A percentile compares a stretch with the other conserved stretches of the same genome.
Conservation (phyloP, 2,888 invertebrate species). For the Coremacera marginata region DNA sequence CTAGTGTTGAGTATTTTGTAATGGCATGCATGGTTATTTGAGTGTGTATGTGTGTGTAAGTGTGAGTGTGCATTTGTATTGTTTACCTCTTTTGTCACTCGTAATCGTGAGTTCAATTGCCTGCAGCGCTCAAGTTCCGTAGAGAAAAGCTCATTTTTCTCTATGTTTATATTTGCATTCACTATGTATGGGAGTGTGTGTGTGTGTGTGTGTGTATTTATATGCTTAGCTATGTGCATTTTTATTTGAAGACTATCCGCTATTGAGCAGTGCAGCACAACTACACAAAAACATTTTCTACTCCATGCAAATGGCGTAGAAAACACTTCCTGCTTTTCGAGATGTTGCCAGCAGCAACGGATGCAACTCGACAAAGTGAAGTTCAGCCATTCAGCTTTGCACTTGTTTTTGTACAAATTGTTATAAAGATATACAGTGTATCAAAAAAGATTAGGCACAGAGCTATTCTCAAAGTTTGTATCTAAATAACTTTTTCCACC, state of each 20-base stretch:
- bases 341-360: not conserved
- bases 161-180: not conserved
- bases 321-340: constrained; percentile 11
- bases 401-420: no score
- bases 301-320: not conserved
- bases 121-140: constrained; percentile 34
- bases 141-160: not conserved
- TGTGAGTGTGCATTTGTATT: not conserved
- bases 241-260: no score
- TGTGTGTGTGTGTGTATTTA: no score
- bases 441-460: no score
- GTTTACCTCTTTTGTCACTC: constrained; percentile 22
- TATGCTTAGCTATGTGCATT: no score
- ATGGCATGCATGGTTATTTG: not conserved
- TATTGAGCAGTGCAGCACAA: not conserved
- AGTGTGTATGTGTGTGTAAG: not conserved
- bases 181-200: not conserved
- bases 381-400: not conserved
- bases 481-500: no score
- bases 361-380: constrained; percentile 1
- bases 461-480: no score
- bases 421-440: no score
- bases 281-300: not conserved
- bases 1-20: no score
- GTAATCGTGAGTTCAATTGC: constrained; percentile 49